Conservation (phyloP, 2,113 vertebrate genomes). For the Caranx ignobilis region DNA sequence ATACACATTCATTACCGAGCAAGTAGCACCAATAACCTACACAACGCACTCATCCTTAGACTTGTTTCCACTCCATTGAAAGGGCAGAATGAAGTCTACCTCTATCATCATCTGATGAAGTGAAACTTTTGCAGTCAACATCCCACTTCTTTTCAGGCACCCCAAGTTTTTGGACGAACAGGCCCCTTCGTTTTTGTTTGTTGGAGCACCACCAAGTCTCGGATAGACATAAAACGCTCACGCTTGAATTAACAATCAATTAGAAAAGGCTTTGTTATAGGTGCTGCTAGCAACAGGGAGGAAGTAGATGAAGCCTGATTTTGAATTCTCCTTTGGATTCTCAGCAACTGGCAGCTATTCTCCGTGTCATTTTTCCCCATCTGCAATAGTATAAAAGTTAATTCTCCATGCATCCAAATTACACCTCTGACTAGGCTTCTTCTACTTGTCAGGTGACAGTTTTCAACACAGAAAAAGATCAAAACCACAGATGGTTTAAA, state of each 20-base stretch:
- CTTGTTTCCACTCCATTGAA: slow-evolving; percentile 11
- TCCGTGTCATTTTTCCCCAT: not conserved
- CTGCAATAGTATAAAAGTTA: not conserved
- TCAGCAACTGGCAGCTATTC: not conserved
- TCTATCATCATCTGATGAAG: not conserved
- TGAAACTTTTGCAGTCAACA: not conserved
- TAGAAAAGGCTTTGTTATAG: not conserved
- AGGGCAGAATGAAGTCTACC: not conserved
- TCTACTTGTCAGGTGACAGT: not conserved
- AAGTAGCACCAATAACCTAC: not conserved
- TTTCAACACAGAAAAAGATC: not conserved
- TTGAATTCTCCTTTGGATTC: not conserved
- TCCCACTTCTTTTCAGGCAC: no score
- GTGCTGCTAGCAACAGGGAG: not conserved
- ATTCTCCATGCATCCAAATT: not conserved
- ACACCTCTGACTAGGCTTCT: not conserved
- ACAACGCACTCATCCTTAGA: not conserved
- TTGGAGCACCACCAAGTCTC: no score
- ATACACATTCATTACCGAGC: not conserved
- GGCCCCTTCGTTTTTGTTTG: not conserved
- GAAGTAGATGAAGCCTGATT: not conserved
- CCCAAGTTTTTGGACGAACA: not conserved
- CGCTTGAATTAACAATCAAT: not conserved
- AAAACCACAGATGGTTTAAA: not conserved
- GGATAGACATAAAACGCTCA: no score